phyloP scores from a whole-genome alignment of 2,797 vertebrate species.

The Vultur gryphus region DNA sequence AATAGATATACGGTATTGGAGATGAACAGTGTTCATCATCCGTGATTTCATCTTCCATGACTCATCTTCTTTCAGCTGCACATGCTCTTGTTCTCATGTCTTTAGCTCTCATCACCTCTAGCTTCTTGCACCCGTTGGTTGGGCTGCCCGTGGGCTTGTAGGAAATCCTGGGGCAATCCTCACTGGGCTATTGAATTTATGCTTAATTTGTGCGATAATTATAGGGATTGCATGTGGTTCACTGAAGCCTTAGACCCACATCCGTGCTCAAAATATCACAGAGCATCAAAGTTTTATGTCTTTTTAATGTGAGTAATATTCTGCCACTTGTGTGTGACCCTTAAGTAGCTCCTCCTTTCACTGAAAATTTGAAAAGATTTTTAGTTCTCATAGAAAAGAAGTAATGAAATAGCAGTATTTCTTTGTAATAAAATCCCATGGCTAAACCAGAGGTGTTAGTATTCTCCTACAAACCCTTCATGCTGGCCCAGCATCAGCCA shows the following conservation, averaged over 20 bases:
- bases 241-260: background rate
- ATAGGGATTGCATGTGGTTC: background rate
- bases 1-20: accelerated
- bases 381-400: background rate
- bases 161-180: background rate
- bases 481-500: background rate
- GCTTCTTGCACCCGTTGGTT: background rate
- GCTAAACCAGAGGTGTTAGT: background rate
- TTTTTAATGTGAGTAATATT: background rate
- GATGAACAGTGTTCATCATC: background rate
- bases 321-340: background rate
- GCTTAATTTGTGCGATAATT: background rate
- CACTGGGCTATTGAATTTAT: background rate
- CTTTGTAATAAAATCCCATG: background rate
- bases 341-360: background rate
- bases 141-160: background rate
- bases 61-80: background rate
- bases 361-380: background rate
- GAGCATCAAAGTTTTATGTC: background rate
- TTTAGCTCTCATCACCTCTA: background rate
- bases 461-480: background rate
- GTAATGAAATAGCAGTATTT: background rate
- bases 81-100: background rate
- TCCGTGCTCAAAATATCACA: background rate
- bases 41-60: background rate